Evolutionary conservation across 2,888 invertebrate species (phyloP).

Genomic region (Chrysodeixis includens): DNA sequence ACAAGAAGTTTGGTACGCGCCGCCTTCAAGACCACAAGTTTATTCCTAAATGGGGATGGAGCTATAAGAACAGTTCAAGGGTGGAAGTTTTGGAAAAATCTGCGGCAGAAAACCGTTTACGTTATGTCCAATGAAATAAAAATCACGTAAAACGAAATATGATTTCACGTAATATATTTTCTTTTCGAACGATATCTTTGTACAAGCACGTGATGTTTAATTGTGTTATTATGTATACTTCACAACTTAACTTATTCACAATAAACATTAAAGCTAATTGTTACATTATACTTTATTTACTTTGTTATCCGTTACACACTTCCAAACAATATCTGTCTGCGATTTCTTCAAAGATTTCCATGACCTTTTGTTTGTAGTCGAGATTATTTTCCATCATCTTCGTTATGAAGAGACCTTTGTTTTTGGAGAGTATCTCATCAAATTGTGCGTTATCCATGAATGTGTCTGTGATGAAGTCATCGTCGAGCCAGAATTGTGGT

Average conservation of each 20-base stretch:
- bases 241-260: neutral
- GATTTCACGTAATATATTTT: neutral
- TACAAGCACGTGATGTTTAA: neutral
- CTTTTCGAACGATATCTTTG: neutral
- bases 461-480: constrained; percentile 80
- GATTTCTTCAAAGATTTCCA: constrained; percentile 89
- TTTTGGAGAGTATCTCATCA: constrained; percentile 85
- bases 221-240: neutral
- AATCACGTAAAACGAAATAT: neutral
- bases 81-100: constrained; percentile 39
- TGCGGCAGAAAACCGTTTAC: neutral
- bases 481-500: constrained; percentile 87
- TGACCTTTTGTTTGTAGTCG: constrained; percentile 84
- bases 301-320: neutral
- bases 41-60: constrained; percentile 70
- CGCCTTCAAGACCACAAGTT: constrained; percentile 77
- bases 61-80: constrained; percentile 72
- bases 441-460: constrained; percentile 86
- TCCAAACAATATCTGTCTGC: constrained; percentile 83
- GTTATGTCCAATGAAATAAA: neutral
- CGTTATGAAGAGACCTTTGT: constrained; percentile 87
- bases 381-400: constrained; percentile 86
- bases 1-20: constrained; percentile 77
- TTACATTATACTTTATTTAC: neutral
- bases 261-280: neutral